These are phyloP conservation scores for Goniozus legneri DNA, from an alignment of 1,140 invertebrate species.

Conservation along the genomic window DNA sequence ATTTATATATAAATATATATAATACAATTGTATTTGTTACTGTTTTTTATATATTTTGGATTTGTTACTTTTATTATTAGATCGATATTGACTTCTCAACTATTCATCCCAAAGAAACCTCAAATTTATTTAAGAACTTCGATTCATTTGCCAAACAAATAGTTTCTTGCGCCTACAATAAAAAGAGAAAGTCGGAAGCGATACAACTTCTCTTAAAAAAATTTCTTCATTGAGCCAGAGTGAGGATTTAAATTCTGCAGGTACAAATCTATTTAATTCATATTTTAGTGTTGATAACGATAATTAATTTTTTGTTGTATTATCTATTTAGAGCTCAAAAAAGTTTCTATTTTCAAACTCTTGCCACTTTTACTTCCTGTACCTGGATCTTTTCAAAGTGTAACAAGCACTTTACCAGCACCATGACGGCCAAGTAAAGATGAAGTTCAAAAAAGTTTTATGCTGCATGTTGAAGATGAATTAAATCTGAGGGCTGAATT, in stretches of 20 bases:
- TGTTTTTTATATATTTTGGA: not conserved
- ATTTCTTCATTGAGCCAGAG: conserved; percentile 1
- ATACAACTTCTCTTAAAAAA: not conserved
- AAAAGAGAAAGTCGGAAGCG: not conserved
- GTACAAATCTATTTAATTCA: not conserved
- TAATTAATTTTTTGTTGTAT: not conserved
- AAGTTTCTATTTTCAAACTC: conserved; percentile 1
- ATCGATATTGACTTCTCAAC: conserved; percentile 13
- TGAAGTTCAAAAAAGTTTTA: conserved; percentile 10
- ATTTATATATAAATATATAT: not conserved
- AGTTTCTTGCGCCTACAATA: not conserved
- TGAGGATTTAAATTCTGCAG: not conserved
- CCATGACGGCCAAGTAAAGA: conserved; percentile 6
- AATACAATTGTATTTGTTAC: not conserved
- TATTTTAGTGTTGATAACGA: no score
- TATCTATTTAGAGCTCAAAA: not conserved
- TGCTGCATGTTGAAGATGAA: conserved; percentile 17
- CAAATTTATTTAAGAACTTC: conserved; percentile 4
- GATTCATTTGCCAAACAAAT: conserved; percentile 1
- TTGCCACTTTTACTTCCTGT: conserved; percentile 8
- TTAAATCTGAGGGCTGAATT: conserved; percentile 3
- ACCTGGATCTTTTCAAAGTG: not conserved
- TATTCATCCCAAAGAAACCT: conserved; percentile 12
- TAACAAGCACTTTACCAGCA: conserved; percentile 4
- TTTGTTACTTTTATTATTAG: not conserved